These are phyloP conservation scores for Argya squamiceps DNA, from an alignment of 2,797 vertebrate species.

Conservation along the genomic window DNA sequence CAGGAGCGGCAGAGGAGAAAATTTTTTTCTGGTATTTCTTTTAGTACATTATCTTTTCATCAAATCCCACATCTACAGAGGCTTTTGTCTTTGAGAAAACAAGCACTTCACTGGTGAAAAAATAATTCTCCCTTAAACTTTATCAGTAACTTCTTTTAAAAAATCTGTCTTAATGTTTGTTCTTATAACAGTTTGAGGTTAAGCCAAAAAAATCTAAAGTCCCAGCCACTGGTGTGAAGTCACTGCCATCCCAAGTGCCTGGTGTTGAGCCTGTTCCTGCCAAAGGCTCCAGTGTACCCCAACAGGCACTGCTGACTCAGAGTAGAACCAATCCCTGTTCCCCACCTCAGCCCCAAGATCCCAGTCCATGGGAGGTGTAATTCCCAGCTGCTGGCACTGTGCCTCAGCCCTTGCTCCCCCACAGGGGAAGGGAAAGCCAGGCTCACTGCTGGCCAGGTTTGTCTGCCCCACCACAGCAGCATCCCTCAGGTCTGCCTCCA, in stretches of 20 bases:
- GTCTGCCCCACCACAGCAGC: rapidly evolving
- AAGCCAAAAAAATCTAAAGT: neutral
- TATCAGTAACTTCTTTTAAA: neutral
- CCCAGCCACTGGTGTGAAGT: neutral
- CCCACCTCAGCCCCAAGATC: too few relatives aligned
- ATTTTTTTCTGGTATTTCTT: neutral
- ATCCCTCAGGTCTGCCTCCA: neutral
- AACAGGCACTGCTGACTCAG: rapidly evolving
- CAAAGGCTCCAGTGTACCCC: rapidly evolving
- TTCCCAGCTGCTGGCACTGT: neutral
- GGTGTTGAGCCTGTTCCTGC: rapidly evolving
- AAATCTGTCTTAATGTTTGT: neutral
- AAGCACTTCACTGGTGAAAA: neutral
- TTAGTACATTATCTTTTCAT: neutral
- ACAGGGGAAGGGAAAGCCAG: rapidly evolving
- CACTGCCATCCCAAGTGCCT: rapidly evolving
- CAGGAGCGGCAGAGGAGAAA: neutral
- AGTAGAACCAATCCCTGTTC: rapidly evolving
- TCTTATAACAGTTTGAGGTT: neutral
- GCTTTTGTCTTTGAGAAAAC: neutral
- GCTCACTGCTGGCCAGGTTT: rapidly evolving
- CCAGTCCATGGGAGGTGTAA: rapidly evolving
- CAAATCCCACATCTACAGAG: neutral
- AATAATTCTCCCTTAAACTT: neutral
- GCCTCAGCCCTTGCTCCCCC: rapidly evolving